Evolutionary conservation across 2,797 vertebrate genomes (phyloP).

Genomic region (Melanitta fusca): DNA sequence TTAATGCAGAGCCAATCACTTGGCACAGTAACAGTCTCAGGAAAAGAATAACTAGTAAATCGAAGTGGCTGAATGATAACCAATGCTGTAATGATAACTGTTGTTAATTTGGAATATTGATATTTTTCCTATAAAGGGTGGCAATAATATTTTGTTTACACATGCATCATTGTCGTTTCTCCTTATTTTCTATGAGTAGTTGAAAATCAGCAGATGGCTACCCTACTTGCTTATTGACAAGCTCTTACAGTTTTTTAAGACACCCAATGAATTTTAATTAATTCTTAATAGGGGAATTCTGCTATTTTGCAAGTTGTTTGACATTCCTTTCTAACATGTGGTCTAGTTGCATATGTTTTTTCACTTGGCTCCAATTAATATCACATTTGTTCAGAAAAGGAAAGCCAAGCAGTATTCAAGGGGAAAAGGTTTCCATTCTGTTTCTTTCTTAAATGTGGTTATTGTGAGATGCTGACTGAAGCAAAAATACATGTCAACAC

Average conservation of each 20-base stretch:
- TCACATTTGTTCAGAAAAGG: conserved; percentile 8
- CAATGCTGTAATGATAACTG: conserved; percentile 3
- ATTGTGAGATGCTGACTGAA: conserved; percentile 4
- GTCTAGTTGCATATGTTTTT: conserved; percentile 26
- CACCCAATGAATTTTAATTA: conserved; percentile 30
- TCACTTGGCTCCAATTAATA: conserved; percentile 54
- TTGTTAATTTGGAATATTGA: background rate
- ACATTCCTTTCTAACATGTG: conserved; percentile 11
- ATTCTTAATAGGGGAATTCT: conserved; percentile 4
- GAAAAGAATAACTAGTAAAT: background rate
- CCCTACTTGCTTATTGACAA: conserved; percentile 1
- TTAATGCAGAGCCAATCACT: background rate
- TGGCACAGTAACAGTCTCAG: background rate
- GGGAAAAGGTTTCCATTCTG: background rate
- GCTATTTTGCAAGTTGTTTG: conserved; percentile 5
- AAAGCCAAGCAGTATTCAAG: background rate
- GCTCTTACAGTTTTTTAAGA: background rate
- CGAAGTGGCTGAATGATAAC: background rate
- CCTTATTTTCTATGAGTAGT: background rate
- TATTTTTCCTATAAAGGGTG: background rate
- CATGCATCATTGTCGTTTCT: background rate
- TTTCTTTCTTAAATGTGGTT: conserved; percentile 5
- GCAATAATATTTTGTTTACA: background rate
- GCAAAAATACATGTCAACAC: background rate
- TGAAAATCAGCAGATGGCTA: conserved; percentile 25